A percentile compares a stretch with the other conserved stretches of the same genome.
Evolutionary conservation across 2,113 vertebrate species (phyloP).

Genomic region (Pelusios castaneus): DNA sequence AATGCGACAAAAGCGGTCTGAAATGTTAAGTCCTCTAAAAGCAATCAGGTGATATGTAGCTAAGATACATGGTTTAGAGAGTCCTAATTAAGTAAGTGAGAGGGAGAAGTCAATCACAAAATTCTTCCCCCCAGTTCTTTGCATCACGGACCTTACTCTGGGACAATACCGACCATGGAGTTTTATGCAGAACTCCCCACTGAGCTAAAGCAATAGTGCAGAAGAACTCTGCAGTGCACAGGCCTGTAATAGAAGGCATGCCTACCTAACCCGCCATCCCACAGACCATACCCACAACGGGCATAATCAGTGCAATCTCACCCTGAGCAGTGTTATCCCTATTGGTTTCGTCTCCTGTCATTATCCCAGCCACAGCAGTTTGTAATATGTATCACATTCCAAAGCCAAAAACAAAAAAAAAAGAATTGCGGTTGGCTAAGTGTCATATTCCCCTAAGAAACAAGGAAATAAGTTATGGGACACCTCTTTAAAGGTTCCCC

Average conservation of each 20-base stretch:
- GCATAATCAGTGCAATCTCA: not conserved
- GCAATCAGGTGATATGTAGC: rapidly evolving
- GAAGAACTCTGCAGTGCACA: rapidly evolving
- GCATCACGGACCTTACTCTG: rapidly evolving
- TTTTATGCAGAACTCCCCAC: not conserved
- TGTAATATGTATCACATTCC: not conserved
- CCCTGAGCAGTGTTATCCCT: not conserved
- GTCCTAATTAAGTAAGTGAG: not conserved
- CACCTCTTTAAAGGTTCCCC: not conserved
- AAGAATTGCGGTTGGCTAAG: not conserved
- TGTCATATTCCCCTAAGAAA: not conserved
- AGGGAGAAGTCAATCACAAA: not conserved
- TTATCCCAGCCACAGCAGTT: not conserved
- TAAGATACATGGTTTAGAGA: not conserved
- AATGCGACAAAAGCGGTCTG: rapidly evolving
- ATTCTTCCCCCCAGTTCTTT: rapidly evolving
- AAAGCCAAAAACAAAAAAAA: not conserved
- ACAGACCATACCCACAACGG: not conserved
- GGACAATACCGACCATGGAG: not conserved
- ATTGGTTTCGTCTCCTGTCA: not conserved
- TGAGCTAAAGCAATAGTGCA: rapidly evolving
- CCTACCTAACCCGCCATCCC: rapidly evolving
- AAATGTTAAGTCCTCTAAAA: not conserved
- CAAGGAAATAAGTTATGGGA: not conserved
- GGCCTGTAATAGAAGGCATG: rapidly evolving